Base-by-base conservation (phyloP, 1,140 invertebrate species). In the Solen grandis region DNA sequence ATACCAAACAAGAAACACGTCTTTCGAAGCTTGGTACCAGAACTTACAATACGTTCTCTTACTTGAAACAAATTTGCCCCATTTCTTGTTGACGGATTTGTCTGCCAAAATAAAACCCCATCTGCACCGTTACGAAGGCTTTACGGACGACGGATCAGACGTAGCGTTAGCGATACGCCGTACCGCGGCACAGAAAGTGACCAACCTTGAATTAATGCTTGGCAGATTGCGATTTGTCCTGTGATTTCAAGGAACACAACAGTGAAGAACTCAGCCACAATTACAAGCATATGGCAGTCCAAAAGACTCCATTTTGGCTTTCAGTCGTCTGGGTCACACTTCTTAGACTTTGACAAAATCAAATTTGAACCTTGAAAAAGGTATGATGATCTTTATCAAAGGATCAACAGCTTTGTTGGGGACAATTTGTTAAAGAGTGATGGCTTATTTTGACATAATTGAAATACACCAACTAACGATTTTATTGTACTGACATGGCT, bases 201-300 rank as follows among this genome's bases (percentile, higher is more conserved):
- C 46, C n/a, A n/a, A n/a, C n/a, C n/a, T n/a, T n/a, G n/a, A n/a
- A n/a, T n/a, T n/a, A n/a, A n/a, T n/a, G n/a, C n/a, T n/a, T n/a
- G n/a, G n/a, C 46, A 50, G n/a, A 50, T 50, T n/a, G 46, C 46
- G n/a, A 50, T 13, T 50, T 50, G 46, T 50, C 46, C 46, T 13
- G 46, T 50, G n/a, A 50, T 50, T 50, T 50, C 46, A 13, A 50
- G 46, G n/a, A 50, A 50, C 46, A 50, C 46, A 50, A 50, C n/a
- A 10, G n/a, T 50, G 10, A 50, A 50, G n/a, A 50, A 13, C n/a
- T 10, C 46, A 13, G n/a, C 46, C 10, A 13, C 46, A 10, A n/a
- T 50, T n/a, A 50, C 46, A 50, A 50, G n/a, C n/a, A 50, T 50
- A 10, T 50, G 46, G 46, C 46, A 50, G 46, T 50, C 46, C 10